phyloP scores from a whole-genome alignment of 2,888 invertebrate genomes.

The Cinara cedri region DNA sequence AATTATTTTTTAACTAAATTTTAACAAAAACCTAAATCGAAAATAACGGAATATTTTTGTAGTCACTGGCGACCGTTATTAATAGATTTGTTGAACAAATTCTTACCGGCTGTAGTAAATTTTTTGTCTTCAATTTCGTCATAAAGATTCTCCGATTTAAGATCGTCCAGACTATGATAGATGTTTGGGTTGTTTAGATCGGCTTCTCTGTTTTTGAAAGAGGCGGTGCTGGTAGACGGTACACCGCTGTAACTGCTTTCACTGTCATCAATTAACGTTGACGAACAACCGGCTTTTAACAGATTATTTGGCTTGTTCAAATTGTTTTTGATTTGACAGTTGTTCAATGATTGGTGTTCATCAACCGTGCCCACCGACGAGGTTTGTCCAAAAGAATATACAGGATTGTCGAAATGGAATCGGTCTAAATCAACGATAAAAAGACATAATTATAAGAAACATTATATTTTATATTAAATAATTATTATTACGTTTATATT shows the following conservation, averaged over 20 bases:
- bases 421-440: constrained; percentile 67
- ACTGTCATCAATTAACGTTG: constrained; percentile 45
- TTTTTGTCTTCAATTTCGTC: constrained; percentile 78
- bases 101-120: constrained; percentile 69
- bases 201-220: constrained; percentile 78
- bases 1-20: too few species aligned
- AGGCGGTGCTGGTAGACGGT: constrained; percentile 63
- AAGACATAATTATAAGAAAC: not conserved
- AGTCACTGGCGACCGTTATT: not conserved
- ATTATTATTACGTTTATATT: too few species aligned
- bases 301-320: constrained; percentile 61
- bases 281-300: constrained; percentile 45
- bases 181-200: constrained; percentile 84
- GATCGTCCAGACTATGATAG: constrained; percentile 75
- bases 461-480: too few species aligned
- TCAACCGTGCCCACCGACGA: constrained; percentile 61
- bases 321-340: constrained; percentile 68
- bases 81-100: not conserved
- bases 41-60: too few species aligned
- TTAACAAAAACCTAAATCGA: too few species aligned
- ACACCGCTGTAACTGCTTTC: constrained; percentile 37
- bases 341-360: constrained; percentile 64
- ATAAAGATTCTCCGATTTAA: constrained; percentile 82
- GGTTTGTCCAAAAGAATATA: constrained; percentile 70
- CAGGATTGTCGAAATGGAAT: constrained; percentile 91